A percentile compares a stretch with the other conserved stretches of the same genome.
Evolutionary conservation across 2,797 vertebrate genomes (phyloP).

Genomic region (Discoglossus pictus): DNA sequence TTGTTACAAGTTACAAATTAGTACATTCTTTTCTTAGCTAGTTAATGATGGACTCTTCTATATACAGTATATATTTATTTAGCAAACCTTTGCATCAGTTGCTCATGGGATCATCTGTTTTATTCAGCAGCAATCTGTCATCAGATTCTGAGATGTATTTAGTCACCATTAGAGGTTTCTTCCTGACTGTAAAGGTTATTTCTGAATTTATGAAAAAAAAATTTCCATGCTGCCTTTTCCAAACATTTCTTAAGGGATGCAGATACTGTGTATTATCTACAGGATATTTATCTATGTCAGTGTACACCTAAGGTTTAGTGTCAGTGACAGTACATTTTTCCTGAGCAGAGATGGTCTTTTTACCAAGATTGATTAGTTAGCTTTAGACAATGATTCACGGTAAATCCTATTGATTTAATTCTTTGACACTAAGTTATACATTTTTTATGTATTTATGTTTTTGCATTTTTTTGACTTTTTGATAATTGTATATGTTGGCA

Average conservation of each 20-base stretch:
- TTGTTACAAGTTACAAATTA: too few species aligned
- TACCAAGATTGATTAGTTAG: slow-evolving; percentile 41
- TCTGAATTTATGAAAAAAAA: slow-evolving; percentile 29
- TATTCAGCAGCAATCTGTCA: neutral
- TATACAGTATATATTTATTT: too few species aligned
- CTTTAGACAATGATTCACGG: slow-evolving; percentile 36
- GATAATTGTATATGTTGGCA: slow-evolving; percentile 30
- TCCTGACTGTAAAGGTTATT: slow-evolving; percentile 29
- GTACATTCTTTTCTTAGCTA: slow-evolving; percentile 8
- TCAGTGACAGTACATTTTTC: slow-evolving; percentile 42
- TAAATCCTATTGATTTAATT: slow-evolving; percentile 35
- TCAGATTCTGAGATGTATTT: neutral
- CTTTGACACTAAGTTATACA: slow-evolving; percentile 21
- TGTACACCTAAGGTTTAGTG: slow-evolving; percentile 20
- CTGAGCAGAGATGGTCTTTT: slow-evolving; percentile 31
- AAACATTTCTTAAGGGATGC: slow-evolving; percentile 24
- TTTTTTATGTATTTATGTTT: slow-evolving; percentile 32
- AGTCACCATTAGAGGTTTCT: slow-evolving; percentile 11
- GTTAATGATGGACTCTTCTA: slow-evolving; percentile 1
- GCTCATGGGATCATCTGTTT: too few species aligned
- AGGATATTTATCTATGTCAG: slow-evolving; percentile 46
- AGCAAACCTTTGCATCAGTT: too few species aligned
- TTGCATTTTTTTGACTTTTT: slow-evolving; percentile 28
- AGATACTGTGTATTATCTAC: slow-evolving; percentile 29
- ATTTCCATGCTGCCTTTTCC: slow-evolving; percentile 22